Percentiles rank a stretch among this genome's conserved stretches.
These are phyloP conservation scores for Argyrosomus japonicus DNA, from an alignment of 2,113 vertebrate genomes.

Conservation along the genomic window DNA sequence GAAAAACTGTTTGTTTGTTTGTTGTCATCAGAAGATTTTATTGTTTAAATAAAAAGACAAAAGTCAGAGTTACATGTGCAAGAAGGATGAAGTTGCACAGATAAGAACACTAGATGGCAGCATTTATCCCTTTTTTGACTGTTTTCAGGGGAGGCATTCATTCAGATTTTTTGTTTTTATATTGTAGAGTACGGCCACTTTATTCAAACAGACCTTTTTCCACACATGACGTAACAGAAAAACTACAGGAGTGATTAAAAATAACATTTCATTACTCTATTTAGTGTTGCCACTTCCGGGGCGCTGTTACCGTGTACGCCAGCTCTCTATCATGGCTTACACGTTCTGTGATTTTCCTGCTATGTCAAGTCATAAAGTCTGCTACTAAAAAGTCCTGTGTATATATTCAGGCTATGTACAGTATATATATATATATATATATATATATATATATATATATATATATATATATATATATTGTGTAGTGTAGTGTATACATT, in stretches of 20 bases:
- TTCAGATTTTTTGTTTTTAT: background rate
- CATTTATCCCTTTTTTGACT: background rate
- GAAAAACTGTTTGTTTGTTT: background rate
- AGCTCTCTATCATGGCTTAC: background rate
- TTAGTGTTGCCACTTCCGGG: background rate
- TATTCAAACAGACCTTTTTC: background rate
- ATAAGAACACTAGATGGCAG: conserved; percentile 35
- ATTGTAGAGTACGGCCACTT: background rate
- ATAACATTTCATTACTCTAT: background rate
- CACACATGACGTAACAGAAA: background rate
- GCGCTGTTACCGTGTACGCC: too few relatives aligned
- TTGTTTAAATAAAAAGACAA: background rate
- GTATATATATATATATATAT: too few relatives aligned
- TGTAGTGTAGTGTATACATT: too few relatives aligned
- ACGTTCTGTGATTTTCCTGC: too few relatives aligned
- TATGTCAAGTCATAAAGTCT: too few relatives aligned
- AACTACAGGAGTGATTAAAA: background rate
- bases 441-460: too few relatives aligned
- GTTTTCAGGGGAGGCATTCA: background rate
- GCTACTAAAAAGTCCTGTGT: too few relatives aligned
- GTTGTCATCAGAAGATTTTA: background rate
- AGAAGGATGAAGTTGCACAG: background rate
- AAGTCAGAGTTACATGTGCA: background rate
- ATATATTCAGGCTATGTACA: too few relatives aligned
- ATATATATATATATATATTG: too few relatives aligned